These are phyloP conservation scores for Heliconius congener DNA, from an alignment of 1,140 invertebrate species.

Conservation along the genomic window DNA sequence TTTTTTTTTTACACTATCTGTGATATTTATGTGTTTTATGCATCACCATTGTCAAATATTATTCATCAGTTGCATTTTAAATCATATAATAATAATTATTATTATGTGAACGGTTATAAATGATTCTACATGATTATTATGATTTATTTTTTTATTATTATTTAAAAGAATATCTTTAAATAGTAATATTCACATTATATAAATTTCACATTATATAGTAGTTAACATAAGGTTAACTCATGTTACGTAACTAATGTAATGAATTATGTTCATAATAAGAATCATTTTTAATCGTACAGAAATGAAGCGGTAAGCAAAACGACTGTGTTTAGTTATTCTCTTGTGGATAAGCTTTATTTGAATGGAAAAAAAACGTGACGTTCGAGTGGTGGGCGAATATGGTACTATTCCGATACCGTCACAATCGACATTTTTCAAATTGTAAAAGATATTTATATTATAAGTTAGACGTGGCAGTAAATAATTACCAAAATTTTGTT, in stretches of 20 bases:
- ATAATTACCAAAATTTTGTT: slow-evolving; percentile 51
- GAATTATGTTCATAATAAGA: not conserved
- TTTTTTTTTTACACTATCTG: slow-evolving; percentile 75
- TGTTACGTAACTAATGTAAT: not conserved
- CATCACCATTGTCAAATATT: slow-evolving; percentile 43
- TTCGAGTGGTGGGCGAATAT: slow-evolving; percentile 47
- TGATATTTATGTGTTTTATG: slow-evolving; percentile 74
- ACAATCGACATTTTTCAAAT: slow-evolving; percentile 46
- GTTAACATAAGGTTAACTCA: slow-evolving; percentile 1
- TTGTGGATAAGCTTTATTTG: not conserved
- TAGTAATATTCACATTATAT: not conserved
- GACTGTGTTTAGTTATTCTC: not conserved
- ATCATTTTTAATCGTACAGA: slow-evolving; percentile 3
- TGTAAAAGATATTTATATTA: slow-evolving; percentile 52
- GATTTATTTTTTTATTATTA: too few species aligned
- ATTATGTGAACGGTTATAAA: slow-evolving; percentile 16
- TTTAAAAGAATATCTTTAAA: slow-evolving; percentile 6
- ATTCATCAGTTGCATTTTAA: slow-evolving; percentile 26
- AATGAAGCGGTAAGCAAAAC: not conserved
- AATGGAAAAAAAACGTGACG: not conserved
- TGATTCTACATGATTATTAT: not conserved
- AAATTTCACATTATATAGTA: not conserved
- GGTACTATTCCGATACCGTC: slow-evolving; percentile 60
- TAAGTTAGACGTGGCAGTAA: slow-evolving; percentile 60
- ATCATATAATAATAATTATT: slow-evolving; percentile 11